These are phyloP conservation scores for Pteromalus puparum DNA, from an alignment of 1,140 invertebrate genomes.

Conservation along the genomic window DNA sequence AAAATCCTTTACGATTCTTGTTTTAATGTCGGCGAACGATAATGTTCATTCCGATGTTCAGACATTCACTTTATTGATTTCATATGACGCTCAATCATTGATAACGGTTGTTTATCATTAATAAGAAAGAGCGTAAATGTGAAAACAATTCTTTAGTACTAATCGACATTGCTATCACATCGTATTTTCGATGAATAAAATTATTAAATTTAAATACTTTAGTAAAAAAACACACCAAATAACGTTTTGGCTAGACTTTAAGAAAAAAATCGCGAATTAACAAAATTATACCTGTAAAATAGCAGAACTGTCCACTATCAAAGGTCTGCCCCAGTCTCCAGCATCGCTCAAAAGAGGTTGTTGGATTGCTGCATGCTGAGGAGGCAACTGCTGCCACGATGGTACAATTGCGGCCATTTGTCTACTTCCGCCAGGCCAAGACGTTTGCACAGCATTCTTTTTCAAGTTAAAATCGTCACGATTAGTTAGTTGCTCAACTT, in stretches of 20 bases:
- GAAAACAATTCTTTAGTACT: too few species aligned
- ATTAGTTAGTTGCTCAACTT: not conserved
- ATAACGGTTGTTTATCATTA: too few species aligned
- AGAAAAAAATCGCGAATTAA: not conserved
- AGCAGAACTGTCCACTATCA: slow-evolving; percentile 87
- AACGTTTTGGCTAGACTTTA: not conserved
- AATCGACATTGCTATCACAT: too few species aligned
- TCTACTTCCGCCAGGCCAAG: slow-evolving; percentile 85
- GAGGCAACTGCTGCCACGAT: slow-evolving; percentile 89
- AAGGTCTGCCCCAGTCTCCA: slow-evolving; percentile 85
- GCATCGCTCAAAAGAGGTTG: slow-evolving; percentile 82
- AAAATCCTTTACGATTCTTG: too few species aligned
- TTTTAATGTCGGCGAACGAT: too few species aligned
- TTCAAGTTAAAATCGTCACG: not conserved
- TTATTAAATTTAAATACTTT: too few species aligned
- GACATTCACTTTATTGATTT: too few species aligned
- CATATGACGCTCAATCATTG: too few species aligned
- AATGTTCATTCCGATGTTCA: too few species aligned
- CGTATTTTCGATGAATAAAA: too few species aligned
- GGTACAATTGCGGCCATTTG: slow-evolving; percentile 91
- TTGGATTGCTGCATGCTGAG: slow-evolving; percentile 85
- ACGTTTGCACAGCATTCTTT: slow-evolving; percentile 87
- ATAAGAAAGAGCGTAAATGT: too few species aligned
- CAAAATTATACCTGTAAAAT: slow-evolving; percentile 78
- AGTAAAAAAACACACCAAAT: too few species aligned